These are phyloP conservation scores for Contarinia nasturtii DNA, from an alignment of 1,140 invertebrate species.

Conservation along the genomic window DNA sequence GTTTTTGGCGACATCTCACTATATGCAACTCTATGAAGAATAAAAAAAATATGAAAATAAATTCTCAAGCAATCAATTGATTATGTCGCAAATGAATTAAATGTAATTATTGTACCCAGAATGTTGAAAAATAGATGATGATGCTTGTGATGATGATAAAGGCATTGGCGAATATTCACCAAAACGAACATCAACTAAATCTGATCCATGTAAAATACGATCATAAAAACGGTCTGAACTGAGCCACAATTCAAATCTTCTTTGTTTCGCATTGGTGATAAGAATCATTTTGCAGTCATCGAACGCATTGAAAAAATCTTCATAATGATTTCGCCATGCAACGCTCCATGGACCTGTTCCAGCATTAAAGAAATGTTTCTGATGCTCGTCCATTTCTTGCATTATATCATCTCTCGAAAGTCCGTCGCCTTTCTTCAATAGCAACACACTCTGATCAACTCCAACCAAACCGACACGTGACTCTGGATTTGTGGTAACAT, in stretches of 20 bases:
- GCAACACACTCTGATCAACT: constrained; percentile 62
- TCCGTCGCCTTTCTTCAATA: constrained; percentile 42
- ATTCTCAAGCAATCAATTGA: too few relatives aligned
- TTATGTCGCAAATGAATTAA: too few relatives aligned
- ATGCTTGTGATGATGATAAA: too few relatives aligned
- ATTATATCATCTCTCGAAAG: background rate
- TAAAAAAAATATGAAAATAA: background rate
- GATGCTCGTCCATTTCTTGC: background rate
- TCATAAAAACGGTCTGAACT: too few relatives aligned
- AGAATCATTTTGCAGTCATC: background rate
- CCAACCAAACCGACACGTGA: constrained; percentile 65
- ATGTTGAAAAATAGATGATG: too few relatives aligned
- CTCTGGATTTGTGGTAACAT: constrained; percentile 50
- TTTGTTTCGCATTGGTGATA: background rate
- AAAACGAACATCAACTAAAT: too few relatives aligned
- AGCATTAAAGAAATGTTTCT: background rate
- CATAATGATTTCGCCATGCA: background rate
- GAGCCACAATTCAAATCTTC: too few relatives aligned
- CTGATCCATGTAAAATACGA: too few relatives aligned
- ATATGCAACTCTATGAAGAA: background rate
- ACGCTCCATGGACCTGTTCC: background rate
- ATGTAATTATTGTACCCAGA: too few relatives aligned
- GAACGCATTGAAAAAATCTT: background rate
- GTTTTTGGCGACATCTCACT: background rate
- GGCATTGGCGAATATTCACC: too few relatives aligned